Percentiles rank a stretch among this genome's conserved stretches.
phyloP scores from a whole-genome alignment of 2,888 invertebrate species.

The Ectobius pallidus region DNA sequence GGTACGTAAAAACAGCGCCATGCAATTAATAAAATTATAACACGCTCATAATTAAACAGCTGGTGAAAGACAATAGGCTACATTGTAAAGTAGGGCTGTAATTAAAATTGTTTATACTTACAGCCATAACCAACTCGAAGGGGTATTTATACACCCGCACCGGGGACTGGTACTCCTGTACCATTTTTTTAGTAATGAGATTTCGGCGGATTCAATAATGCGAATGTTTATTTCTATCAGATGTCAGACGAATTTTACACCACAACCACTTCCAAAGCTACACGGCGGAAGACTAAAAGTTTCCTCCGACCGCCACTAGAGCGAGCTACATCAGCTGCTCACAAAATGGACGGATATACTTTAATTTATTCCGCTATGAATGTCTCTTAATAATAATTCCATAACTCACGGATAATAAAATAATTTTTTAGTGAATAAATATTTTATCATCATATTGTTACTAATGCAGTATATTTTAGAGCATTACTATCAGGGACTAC shows the following conservation, averaged over 20 bases:
- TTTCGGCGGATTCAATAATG: slow-evolving; percentile 42
- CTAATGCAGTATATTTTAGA: no score
- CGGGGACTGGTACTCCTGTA: slow-evolving; percentile 94
- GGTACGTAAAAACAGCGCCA: no score
- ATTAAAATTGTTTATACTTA: slow-evolving; percentile 65
- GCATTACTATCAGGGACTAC: no score
- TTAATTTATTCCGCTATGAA: no score
- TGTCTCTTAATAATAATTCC: no score
- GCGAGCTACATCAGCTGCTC: background rate
- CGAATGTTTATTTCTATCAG: background rate
- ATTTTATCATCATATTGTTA: no score
- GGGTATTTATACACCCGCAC: slow-evolving; percentile 94
- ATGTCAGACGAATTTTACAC: background rate
- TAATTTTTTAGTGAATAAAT: no score
- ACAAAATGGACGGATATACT: no score
- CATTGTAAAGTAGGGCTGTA: background rate
- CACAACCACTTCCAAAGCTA: background rate
- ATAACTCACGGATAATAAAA: no score
- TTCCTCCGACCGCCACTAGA: background rate
- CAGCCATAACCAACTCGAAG: slow-evolving; percentile 96
- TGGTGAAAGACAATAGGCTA: no score
- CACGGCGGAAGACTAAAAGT: slow-evolving; percentile 24
- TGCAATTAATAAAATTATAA: no score
- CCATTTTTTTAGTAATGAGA: slow-evolving; percentile 68
- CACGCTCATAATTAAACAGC: background rate